phyloP scores from a whole-genome alignment of 92 coral and sea anemone genomes.

The Zoanthus sansibaricus region DNA sequence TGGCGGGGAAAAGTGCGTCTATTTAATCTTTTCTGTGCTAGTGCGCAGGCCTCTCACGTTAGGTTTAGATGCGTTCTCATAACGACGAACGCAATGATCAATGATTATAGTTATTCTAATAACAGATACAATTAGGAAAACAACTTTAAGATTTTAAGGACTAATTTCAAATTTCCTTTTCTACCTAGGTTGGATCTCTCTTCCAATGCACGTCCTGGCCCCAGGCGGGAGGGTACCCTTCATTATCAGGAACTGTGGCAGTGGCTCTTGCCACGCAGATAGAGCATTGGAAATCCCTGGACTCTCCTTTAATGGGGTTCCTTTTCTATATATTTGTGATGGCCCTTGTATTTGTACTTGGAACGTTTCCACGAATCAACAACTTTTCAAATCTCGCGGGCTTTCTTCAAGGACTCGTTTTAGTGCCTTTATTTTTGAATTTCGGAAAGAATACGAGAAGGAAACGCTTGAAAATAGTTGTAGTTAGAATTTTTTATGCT shows the following conservation, averaged over 20 bases:
- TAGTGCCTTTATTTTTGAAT: slow-evolving; percentile 22
- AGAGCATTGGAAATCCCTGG: slow-evolving; percentile 31
- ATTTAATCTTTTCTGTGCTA: no score
- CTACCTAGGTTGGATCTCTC: slow-evolving; percentile 31
- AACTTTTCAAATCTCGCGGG: slow-evolving; percentile 43
- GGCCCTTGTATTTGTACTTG: slow-evolving; percentile 20
- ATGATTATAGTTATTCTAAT: no score
- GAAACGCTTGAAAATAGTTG: neutral
- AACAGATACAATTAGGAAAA: no score
- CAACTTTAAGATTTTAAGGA: no score
- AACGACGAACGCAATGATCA: no score
- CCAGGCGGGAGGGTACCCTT: slow-evolving; percentile 45
- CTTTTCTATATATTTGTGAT: slow-evolving; percentile 28
- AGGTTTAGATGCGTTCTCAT: no score
- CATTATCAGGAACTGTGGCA: slow-evolving; percentile 36
- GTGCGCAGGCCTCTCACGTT: no score
- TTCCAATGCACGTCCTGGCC: slow-evolving; percentile 28
- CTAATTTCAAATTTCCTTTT: neutral
- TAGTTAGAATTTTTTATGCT: slow-evolving; percentile 1
- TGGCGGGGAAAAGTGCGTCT: no score
- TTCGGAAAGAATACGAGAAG: neutral
- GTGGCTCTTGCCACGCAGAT: slow-evolving; percentile 35
- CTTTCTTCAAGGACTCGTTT: slow-evolving; percentile 37
- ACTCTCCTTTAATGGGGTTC: slow-evolving; percentile 32
- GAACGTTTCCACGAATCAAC: slow-evolving; percentile 40